phyloP scores from a whole-genome alignment of 1,140 invertebrate genomes.

The Geopemphigus sp. region DNA sequence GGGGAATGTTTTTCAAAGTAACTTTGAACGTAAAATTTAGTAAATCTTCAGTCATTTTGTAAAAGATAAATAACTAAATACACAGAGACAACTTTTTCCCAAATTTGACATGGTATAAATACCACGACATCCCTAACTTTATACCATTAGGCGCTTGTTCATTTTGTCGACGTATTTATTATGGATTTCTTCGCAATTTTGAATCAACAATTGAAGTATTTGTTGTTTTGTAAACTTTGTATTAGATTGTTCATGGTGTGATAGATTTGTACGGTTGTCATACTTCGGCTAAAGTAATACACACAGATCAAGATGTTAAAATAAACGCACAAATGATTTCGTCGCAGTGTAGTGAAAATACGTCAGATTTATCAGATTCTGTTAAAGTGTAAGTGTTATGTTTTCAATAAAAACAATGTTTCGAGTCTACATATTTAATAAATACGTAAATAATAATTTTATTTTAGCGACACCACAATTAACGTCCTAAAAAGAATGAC shows the following conservation, averaged over 20 bases:
- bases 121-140: too few species aligned
- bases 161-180: too few species aligned
- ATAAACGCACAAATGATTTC: conserved; percentile 36
- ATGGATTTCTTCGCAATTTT: too few species aligned
- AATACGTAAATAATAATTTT: neutral
- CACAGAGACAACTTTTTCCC: too few species aligned
- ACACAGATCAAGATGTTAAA: conserved; percentile 26
- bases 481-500: conserved; percentile 47
- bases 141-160: too few species aligned
- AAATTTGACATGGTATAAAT: too few species aligned
- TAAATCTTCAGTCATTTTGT: too few species aligned
- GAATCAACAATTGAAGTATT: neutral
- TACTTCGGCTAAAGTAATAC: conserved; percentile 39
- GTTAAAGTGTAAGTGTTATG: conserved; percentile 38
- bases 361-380: conserved; percentile 38
- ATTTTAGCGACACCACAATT: conserved; percentile 44
- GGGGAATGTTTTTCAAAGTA: too few species aligned
- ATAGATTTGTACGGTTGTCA: conserved; percentile 43
- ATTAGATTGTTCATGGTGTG: conserved; percentile 29
- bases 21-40: too few species aligned
- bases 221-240: neutral
- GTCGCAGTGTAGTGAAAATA: conserved; percentile 40
- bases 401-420: neutral
- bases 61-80: too few species aligned
- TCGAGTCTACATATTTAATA: neutral